Evolutionary conservation across 2,797 vertebrate genomes (phyloP).

Genomic region (Podarcis siculus): DNA sequence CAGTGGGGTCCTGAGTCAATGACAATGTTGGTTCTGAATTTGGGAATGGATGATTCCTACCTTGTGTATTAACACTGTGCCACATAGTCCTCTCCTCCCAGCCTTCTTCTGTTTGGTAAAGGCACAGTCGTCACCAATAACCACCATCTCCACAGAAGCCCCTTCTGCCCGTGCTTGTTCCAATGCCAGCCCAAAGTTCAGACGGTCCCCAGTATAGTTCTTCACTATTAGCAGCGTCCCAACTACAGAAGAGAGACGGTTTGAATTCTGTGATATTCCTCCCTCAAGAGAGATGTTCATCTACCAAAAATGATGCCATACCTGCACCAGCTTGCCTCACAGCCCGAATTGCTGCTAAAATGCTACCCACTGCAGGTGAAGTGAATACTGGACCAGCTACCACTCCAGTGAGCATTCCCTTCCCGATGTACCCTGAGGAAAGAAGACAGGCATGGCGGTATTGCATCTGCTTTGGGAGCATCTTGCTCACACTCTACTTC

Average conservation of each 20-base stretch:
- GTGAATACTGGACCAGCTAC: constrained; percentile 91
- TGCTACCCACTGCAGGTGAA: constrained; percentile 89
- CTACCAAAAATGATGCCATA: constrained; percentile 31
- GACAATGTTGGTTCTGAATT: not conserved
- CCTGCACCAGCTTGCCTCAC: constrained; percentile 85
- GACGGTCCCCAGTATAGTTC: constrained; percentile 96
- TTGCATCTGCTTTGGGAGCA: not conserved
- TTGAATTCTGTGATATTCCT: too few relatives aligned
- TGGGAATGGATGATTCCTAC: constrained; percentile 63
- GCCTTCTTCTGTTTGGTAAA: constrained; percentile 86
- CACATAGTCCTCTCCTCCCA: constrained; percentile 90
- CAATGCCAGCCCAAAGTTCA: constrained; percentile 92
- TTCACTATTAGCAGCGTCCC: constrained; percentile 92
- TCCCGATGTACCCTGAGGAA: constrained; percentile 86
- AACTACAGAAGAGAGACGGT: not conserved
- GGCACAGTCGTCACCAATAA: constrained; percentile 91
- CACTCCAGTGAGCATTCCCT: constrained; percentile 91
- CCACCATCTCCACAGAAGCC: constrained; percentile 84
- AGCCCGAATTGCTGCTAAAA: constrained; percentile 87
- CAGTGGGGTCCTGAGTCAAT: not conserved
- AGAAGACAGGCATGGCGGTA: not conserved
- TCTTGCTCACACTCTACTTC: not conserved
- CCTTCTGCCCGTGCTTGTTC: constrained; percentile 87
- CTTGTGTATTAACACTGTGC: constrained; percentile 93
- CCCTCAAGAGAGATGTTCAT: not conserved